phyloP scores from a whole-genome alignment of 2,797 vertebrate species.

The Phylloscopus collybita region DNA sequence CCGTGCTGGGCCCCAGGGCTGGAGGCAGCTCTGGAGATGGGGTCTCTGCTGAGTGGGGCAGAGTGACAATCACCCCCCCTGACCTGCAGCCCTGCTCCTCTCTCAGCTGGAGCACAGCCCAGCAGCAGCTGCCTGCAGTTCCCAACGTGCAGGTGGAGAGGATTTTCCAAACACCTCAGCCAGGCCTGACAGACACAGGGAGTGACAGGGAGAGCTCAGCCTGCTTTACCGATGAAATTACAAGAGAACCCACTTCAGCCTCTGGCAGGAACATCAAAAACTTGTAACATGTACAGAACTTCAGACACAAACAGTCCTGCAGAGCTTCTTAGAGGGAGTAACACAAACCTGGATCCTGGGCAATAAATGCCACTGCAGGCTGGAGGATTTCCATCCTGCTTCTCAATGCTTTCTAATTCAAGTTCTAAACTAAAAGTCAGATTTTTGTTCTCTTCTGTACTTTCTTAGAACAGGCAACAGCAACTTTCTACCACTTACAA shows the following conservation, averaged over 20 bases:
- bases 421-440: background rate
- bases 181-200: background rate
- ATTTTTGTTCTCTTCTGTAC: background rate
- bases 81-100: background rate
- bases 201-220: background rate
- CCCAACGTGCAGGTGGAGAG: rapidly evolving
- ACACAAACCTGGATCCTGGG: background rate
- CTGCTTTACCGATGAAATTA: rapidly evolving
- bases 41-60: background rate
- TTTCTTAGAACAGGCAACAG: background rate
- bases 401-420: background rate
- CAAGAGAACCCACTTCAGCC: background rate
- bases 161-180: background rate
- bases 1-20: background rate
- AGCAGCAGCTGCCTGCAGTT: background rate
- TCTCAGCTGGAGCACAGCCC: background rate
- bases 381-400: background rate
- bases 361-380: background rate
- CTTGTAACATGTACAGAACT: background rate
- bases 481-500: background rate
- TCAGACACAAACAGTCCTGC: background rate
- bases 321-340: background rate
- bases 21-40: background rate
- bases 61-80: background rate
- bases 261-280: background rate